Percentiles rank a stretch among this genome's conserved stretches.
Evolutionary conservation across 1,140 invertebrate genomes (phyloP).

Genomic region (Lordiphosa clarofinis): DNA sequence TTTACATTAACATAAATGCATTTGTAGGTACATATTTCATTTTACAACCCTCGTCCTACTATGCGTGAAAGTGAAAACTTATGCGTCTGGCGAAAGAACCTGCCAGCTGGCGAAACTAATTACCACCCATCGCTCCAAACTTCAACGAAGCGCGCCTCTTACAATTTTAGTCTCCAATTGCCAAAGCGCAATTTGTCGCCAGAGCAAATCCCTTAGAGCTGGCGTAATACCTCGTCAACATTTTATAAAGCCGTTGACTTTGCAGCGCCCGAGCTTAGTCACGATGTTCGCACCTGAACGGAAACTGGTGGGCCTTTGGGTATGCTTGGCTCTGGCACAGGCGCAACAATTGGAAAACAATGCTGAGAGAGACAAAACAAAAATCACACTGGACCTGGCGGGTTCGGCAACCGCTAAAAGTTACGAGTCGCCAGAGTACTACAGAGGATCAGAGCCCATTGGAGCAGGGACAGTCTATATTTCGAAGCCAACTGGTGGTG

Average conservation of each 20-base stretch:
- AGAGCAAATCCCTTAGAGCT: constrained; percentile 21
- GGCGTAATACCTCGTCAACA: constrained; percentile 19
- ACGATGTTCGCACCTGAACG: constrained; percentile 46
- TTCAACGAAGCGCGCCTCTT: constrained; percentile 40
- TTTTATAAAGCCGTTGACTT: constrained; percentile 66
- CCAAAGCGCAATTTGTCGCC: constrained; percentile 65
- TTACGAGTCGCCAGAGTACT: constrained; percentile 63
- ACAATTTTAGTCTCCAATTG: constrained; percentile 73
- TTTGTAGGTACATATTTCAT: neutral
- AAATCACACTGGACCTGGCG: constrained; percentile 35
- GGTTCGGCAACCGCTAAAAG: constrained; percentile 52
- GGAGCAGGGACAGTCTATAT: constrained; percentile 15
- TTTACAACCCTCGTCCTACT: neutral
- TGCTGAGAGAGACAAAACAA: constrained; percentile 1
- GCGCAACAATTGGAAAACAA: constrained; percentile 27
- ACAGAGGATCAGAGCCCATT: constrained; percentile 37
- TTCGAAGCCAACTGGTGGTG: constrained; percentile 11
- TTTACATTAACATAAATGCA: constrained; percentile 3
- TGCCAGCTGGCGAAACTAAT: constrained; percentile 71
- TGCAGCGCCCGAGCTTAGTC: constrained; percentile 41
- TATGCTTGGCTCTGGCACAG: constrained; percentile 7
- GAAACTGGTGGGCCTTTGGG: constrained; percentile 40
- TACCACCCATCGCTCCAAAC: constrained; percentile 22
- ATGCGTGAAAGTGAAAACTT: constrained; percentile 35
- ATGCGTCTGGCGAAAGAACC: constrained; percentile 41